Evolutionary conservation across 2,797 vertebrate species (phyloP), one percentile per base, ranked within the genome.

Genomic region (Neostethus bicornis): DNA sequence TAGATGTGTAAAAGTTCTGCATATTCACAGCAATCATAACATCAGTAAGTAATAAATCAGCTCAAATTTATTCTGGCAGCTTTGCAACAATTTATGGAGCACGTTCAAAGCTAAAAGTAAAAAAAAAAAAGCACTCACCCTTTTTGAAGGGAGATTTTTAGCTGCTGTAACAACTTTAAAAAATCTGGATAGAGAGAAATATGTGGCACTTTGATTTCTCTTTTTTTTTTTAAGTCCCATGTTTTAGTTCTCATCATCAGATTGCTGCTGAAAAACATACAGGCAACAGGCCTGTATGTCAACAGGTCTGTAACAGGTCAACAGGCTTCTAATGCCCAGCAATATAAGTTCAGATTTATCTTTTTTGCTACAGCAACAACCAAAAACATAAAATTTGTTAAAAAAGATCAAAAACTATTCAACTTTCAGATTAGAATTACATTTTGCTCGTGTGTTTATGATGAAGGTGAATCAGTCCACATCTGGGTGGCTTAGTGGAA

Each of bases 401-500:
- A n/a, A n/a, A n/a, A n/a, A n/a, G n/a, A n/a, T n/a, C n/a, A n/a
- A n/a, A n/a, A n/a, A n/a, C n/a, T n/a, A n/a, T 69, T 83, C 86
- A 84, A 47, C 70, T 51, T 78, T 50, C 68, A 70, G 73, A 37
- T 70, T 56, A n/a, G 55, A 45, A 21, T 20, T 8, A 2, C 38
- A 9, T 51, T 58, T 14, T 44, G 14, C 9, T 42, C 35, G 17
- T 25, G 37, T 39, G 23, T 51, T 44, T 34, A 51, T 25, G 10
- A 5, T 47, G 7, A 28, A 62, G 21, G 42, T 28, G 44, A 34
- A 51, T 41, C 1, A 58, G 21, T 45, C 7, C 20, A 38, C 8
- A n/a, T 34, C 11, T 38, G 35, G 23, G 28, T 69, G n/a, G 35
- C 48, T 48, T 59, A 2, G 19, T 14, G 9, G 37, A 47, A 31